Conservation (phyloP, 2,888 invertebrate genomes). For the Diarsia rubi region DNA sequence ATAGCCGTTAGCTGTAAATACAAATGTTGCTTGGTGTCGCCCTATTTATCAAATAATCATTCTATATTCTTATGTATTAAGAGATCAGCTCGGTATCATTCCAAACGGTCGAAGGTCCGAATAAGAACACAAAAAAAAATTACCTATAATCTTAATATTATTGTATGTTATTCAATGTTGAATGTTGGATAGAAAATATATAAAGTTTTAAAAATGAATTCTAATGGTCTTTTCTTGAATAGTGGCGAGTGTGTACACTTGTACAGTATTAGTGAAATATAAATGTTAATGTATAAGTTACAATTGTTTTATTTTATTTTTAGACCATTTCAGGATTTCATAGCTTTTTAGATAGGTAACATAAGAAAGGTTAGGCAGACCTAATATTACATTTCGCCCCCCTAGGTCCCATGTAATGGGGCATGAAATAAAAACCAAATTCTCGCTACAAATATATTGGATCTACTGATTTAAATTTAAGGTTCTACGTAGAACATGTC, state of each 20-base stretch:
- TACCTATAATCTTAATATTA: conserved; percentile 75
- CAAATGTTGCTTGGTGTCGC: conserved; percentile 72
- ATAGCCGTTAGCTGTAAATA: conserved; percentile 79
- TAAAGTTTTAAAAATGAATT: conserved; percentile 82
- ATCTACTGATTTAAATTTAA: background rate
- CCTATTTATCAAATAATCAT: conserved; percentile 69
- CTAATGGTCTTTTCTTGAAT: conserved; percentile 83
- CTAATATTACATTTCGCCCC: too few species aligned
- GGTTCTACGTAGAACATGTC: background rate
- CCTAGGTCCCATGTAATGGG: too few species aligned
- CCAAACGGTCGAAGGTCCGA: conserved; percentile 84
- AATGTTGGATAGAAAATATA: conserved; percentile 88
- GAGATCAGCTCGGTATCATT: conserved; percentile 89
- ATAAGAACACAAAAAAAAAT: conserved; percentile 75
- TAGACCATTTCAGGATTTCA: conserved; percentile 65
- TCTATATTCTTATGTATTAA: conserved; percentile 65
- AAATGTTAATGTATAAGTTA: conserved; percentile 81
- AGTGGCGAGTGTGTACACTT: conserved; percentile 83
- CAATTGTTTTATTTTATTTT: conserved; percentile 73
- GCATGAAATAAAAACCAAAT: conserved; percentile 60
- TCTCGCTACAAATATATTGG: conserved; percentile 4
- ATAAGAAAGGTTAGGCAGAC: too few species aligned
- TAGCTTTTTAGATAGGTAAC: conserved; percentile 57
- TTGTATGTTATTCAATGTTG: conserved; percentile 87
- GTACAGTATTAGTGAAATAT: conserved; percentile 89